A percentile compares a stretch with the other conserved stretches of the same genome.
These are phyloP conservation scores for Atta cephalotes DNA, from an alignment of 1,140 invertebrate species.

Conservation along the genomic window DNA sequence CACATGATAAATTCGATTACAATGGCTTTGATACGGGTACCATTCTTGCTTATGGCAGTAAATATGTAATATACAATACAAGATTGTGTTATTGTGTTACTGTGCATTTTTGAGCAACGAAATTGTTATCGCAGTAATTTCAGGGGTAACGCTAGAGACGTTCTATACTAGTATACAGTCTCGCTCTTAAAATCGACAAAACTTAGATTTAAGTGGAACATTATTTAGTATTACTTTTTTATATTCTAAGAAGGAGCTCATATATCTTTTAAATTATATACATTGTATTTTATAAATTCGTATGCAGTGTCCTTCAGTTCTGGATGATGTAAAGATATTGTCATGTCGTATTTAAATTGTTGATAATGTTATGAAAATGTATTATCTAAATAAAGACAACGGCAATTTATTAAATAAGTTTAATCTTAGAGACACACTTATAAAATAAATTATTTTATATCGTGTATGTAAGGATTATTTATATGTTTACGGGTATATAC, in stretches of 20 bases:
- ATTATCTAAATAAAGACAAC: slow-evolving; percentile 69
- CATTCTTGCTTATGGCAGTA: slow-evolving; percentile 58
- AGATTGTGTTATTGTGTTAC: slow-evolving; percentile 21
- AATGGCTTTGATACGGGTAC: slow-evolving; percentile 12
- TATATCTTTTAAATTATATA: slow-evolving; percentile 11
- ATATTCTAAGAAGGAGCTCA: too few relatives aligned
- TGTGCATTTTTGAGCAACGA: slow-evolving; percentile 67
- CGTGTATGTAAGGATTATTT: slow-evolving; percentile 74
- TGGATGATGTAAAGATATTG: background rate
- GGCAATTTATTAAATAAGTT: slow-evolving; percentile 68
- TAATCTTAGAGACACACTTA: slow-evolving; percentile 77
- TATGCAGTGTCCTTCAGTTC: slow-evolving; percentile 2
- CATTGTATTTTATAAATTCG: background rate
- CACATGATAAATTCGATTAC: slow-evolving; percentile 4
- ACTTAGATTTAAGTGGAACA: background rate
- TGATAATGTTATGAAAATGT: background rate
- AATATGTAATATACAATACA: slow-evolving; percentile 49
- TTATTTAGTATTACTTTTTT: background rate
- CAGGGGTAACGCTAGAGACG: background rate
- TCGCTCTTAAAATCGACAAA: background rate
- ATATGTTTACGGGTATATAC: slow-evolving; percentile 69
- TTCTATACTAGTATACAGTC: background rate
- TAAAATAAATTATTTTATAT: slow-evolving; percentile 80
- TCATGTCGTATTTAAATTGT: slow-evolving; percentile 10
- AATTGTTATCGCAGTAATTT: slow-evolving; percentile 46